These are phyloP conservation scores for Varanus komodoensis DNA, from an alignment of 2,113 vertebrate genomes.

Conservation along the genomic window DNA sequence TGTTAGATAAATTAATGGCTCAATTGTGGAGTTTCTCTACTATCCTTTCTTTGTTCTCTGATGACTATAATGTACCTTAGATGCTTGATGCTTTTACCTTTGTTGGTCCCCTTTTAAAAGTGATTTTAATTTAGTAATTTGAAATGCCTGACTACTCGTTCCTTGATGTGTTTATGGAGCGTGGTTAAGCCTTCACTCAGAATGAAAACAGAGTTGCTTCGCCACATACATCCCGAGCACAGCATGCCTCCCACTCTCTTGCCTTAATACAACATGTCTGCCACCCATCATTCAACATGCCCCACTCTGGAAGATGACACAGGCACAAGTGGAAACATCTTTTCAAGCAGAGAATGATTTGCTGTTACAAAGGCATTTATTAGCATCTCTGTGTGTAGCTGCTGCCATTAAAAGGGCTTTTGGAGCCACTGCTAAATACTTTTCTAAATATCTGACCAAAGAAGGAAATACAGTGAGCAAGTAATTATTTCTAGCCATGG, in stretches of 20 bases:
- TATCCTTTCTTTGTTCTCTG: not conserved
- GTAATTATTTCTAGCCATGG: not conserved
- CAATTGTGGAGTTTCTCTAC: not conserved
- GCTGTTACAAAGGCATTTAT: conserved; percentile 23
- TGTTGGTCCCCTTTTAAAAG: not conserved
- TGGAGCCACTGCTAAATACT: not conserved
- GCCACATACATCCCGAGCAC: conserved; percentile 59
- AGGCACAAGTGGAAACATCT: conserved; percentile 50
- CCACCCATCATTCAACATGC: conserved; percentile 64
- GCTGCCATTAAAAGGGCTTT: not conserved
- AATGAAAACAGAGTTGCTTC: conserved; percentile 47
- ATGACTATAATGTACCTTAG: not conserved
- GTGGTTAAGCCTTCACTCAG: conserved; percentile 10
- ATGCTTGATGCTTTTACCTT: not conserved
- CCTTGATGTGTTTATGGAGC: conserved; percentile 10
- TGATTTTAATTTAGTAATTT: conserved; percentile 7
- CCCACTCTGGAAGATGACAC: conserved; percentile 60
- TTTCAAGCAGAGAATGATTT: conserved; percentile 58
- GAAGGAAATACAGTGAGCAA: not conserved
- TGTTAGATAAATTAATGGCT: not conserved
- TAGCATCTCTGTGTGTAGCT: not conserved
- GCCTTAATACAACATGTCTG: conserved; percentile 48
- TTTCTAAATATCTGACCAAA: not conserved
- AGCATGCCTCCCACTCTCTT: conserved; percentile 50
- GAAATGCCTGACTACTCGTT: not conserved